A percentile compares a stretch with the other conserved stretches of the same genome.
Conservation (phyloP, 2,888 invertebrate species). For the Tipula confusa region DNA sequence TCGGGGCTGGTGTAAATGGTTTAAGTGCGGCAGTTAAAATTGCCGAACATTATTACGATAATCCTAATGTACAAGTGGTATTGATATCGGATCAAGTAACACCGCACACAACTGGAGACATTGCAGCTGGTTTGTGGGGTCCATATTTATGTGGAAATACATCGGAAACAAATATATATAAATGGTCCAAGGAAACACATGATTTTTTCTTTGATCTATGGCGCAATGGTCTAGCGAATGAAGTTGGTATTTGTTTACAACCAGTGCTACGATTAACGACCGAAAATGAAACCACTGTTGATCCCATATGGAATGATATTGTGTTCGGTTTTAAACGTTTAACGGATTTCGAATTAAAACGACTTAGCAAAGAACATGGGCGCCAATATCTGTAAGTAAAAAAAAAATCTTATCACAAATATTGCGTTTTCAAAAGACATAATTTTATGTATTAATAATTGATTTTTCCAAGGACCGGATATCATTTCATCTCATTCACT, state of each 20-base stretch:
- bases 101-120: slow-evolving; percentile 72
- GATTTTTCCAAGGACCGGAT: slow-evolving; percentile 54
- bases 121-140: slow-evolving; percentile 72
- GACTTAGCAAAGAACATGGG: slow-evolving; percentile 43
- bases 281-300: slow-evolving; percentile 37
- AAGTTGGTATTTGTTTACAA: slow-evolving; percentile 52
- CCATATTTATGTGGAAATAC: slow-evolving; percentile 62
- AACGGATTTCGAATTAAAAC: slow-evolving; percentile 43
- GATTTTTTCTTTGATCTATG: slow-evolving; percentile 57
- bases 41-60: slow-evolving; percentile 52
- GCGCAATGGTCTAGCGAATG: slow-evolving; percentile 53
- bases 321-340: slow-evolving; percentile 50
- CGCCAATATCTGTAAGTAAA: slow-evolving; percentile 48
- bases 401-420: background rate
- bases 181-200: slow-evolving; percentile 63
- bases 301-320: slow-evolving; percentile 49
- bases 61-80: slow-evolving; percentile 54
- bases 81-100: slow-evolving; percentile 63
- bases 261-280: slow-evolving; percentile 48
- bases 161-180: slow-evolving; percentile 51
- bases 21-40: slow-evolving; percentile 64
- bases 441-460: background rate
- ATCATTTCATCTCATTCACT: slow-evolving; percentile 62
- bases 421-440: background rate
- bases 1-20: slow-evolving; percentile 74